Evolutionary conservation across 2,113 vertebrate species (phyloP).

Genomic region (Leptodactylus fuscus): DNA sequence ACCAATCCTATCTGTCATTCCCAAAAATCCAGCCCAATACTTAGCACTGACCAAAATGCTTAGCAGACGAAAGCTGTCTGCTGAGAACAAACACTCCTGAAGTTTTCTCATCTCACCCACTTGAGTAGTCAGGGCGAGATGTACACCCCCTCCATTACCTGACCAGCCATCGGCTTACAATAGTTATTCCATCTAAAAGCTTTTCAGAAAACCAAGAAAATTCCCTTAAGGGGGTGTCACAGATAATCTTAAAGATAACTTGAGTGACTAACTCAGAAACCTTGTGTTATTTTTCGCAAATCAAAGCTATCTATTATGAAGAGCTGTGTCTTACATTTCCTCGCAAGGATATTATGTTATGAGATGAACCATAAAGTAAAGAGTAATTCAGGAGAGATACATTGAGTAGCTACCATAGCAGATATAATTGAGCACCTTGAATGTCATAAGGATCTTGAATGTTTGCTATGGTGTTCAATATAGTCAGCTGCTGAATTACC

Average conservation of each 20-base stretch:
- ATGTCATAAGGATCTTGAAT: background rate
- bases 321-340: background rate
- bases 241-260: background rate
- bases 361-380: background rate
- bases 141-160: no score
- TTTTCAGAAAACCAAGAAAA: no score
- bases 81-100: no score
- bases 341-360: background rate
- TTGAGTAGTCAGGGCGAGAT: no score
- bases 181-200: no score
- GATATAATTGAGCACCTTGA: background rate
- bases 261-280: background rate
- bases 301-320: no score
- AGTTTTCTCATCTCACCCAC: no score
- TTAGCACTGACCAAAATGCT: no score
- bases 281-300: background rate
- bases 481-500: background rate
- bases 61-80: no score
- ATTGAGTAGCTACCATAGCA: background rate
- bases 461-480: background rate
- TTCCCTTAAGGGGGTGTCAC: background rate
- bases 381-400: background rate
- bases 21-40: no score
- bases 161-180: no score
- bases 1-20: no score